Evolutionary conservation across 2,797 vertebrate genomes (phyloP), one percentile per base, ranked within the genome.

Genomic region (Emys orbicularis): DNA sequence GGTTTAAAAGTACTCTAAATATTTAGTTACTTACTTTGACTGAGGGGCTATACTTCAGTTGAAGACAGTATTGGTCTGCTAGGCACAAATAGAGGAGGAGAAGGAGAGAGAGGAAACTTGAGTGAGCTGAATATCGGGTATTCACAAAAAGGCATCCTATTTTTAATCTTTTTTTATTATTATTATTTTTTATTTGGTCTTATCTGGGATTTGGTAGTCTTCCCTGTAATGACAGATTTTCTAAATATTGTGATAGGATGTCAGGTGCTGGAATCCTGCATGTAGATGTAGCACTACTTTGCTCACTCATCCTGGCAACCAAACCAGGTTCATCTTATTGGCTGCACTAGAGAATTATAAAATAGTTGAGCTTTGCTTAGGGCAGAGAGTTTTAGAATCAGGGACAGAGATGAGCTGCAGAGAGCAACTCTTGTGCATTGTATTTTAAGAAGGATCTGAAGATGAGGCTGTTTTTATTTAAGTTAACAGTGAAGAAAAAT

Each of bases 251-350:
- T 41, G 37, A 72, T 12, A 72, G 37, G 21, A n/a, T 87, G 84
- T 90, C 50, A 94, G 80, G 23, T 74, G 52, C 83, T 97, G 94
- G 89, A 68, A 1, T 86, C 86, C 83, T 93, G 89, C 95, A 68
- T 90, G 18, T 25, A 49, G 25, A 77, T 37, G 27, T 27, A 76
- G 41, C 74, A 47, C 89, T 89, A 3, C 83, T 93, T 49, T 88
- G 34, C 90, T 85, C 84, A 54, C 82, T 93, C 87, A n/a, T 93
- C 83, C 84, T 88, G 47, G 79, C 1, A 1, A 5, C 84, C 79
- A 59, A 88, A 92, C 86, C 92, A 97, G 96, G 96, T 96, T 88
- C 49, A 92, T 89, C 93, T 93, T 88, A 88, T 84, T 56, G 84
- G 84, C 88, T 94, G 80, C n/a, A 21, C n/a, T 21, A 37, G 61